These are phyloP conservation scores for Girardinus metallicus DNA, from an alignment of 2,797 vertebrate genomes.

Conservation along the genomic window DNA sequence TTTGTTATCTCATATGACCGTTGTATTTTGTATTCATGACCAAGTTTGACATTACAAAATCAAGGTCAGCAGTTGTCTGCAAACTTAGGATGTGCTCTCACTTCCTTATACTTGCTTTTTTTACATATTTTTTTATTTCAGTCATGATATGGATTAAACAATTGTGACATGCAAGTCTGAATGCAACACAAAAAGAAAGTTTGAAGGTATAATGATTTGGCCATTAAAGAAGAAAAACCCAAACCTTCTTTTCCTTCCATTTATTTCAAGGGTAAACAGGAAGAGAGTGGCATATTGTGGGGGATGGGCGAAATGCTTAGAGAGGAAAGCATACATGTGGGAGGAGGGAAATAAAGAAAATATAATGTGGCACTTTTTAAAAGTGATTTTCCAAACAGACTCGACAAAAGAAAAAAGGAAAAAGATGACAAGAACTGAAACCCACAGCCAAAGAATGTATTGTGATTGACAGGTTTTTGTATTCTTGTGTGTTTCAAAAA, in stretches of 20 bases:
- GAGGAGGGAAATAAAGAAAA: constrained; percentile 18
- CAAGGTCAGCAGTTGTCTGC: neutral
- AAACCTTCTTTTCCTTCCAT: constrained; percentile 59
- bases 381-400: neutral
- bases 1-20: neutral
- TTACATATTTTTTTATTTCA: neutral
- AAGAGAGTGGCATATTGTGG: constrained; percentile 72
- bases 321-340: constrained; percentile 20
- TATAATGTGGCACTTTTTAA: neutral
- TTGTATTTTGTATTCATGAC: neutral
- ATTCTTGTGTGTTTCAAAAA: constrained; percentile 46
- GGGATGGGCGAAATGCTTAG: constrained; percentile 55
- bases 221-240: constrained; percentile 32
- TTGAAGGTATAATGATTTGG: neutral
- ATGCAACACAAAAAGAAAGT: neutral
- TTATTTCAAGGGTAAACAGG: constrained; percentile 83
- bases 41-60: neutral
- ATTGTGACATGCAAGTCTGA: neutral
- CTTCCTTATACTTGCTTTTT: neutral
- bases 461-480: constrained; percentile 31
- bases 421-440: constrained; percentile 20
- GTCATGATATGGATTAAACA: neutral
- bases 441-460: neutral
- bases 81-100: neutral
- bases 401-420: neutral